phyloP scores from a whole-genome alignment of 2,797 vertebrate genomes.

The Poliocrania exsul region DNA sequence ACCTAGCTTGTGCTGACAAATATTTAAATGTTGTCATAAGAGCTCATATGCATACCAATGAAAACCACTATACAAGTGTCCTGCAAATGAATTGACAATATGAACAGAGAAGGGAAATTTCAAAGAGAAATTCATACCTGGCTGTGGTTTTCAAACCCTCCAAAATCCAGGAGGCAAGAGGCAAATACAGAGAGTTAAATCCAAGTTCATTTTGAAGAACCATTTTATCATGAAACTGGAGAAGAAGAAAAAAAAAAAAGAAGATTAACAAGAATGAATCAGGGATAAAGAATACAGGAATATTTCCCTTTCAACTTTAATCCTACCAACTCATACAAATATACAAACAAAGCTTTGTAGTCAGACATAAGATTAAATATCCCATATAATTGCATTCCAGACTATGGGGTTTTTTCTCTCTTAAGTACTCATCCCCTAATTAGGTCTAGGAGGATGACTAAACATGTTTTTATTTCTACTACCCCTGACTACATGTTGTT shows the following conservation, averaged over 20 bases:
- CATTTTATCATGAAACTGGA: background rate
- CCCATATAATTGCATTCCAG: background rate
- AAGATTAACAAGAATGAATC: background rate
- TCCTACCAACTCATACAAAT: background rate
- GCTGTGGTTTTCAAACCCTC: background rate
- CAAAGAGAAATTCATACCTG: background rate
- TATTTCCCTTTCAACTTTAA: constrained; percentile 27
- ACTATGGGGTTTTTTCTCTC: background rate
- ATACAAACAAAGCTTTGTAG: background rate
- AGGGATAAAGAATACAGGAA: background rate
- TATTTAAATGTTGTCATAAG: background rate
- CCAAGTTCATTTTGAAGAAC: background rate
- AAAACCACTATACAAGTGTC: background rate
- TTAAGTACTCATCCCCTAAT: background rate
- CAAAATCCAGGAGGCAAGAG: background rate
- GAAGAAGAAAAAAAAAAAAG: background rate
- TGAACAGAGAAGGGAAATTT: background rate
- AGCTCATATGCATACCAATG: background rate
- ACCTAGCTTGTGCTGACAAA: background rate
- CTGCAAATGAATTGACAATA: background rate
- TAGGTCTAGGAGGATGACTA: background rate
- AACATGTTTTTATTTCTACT: constrained; percentile 17
- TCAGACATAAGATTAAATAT: constrained; percentile 12
- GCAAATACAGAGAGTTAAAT: background rate
- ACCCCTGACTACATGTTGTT: background rate